Conservation (phyloP, 2,797 vertebrate genomes). For the Pseudopleuronectes americanus region DNA sequence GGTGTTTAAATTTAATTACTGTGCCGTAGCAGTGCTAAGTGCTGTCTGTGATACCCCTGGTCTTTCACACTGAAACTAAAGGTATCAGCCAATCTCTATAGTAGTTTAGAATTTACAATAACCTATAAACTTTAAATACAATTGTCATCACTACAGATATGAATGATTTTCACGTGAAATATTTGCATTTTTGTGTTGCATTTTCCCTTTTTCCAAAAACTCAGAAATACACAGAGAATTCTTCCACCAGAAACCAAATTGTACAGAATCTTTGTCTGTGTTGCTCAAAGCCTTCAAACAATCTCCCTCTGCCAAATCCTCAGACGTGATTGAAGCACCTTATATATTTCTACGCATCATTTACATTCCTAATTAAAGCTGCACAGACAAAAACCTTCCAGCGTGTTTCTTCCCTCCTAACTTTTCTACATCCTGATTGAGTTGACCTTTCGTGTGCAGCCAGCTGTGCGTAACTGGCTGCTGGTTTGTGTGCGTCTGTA, state of each 20-base stretch:
- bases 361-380: background rate
- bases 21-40: no score
- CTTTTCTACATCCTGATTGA: slow-evolving; percentile 19
- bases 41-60: no score
- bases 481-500: slow-evolving; percentile 37
- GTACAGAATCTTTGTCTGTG: background rate
- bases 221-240: no score
- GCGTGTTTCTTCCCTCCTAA: background rate
- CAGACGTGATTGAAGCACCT: background rate
- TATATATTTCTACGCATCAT: background rate
- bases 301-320: background rate
- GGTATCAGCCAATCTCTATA: no score
- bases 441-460: slow-evolving; percentile 34
- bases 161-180: no score
- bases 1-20: slow-evolving; percentile 15
- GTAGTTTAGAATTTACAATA: no score
- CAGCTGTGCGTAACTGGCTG: slow-evolving; percentile 21
- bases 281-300: background rate
- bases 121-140: no score
- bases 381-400: background rate
- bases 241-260: background rate
- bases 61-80: no score
- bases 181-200: no score
- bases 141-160: no score
- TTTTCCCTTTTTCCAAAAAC: no score